Evolutionary conservation across 2,888 invertebrate genomes (phyloP).

Genomic region (Cryptus viduatorius): DNA sequence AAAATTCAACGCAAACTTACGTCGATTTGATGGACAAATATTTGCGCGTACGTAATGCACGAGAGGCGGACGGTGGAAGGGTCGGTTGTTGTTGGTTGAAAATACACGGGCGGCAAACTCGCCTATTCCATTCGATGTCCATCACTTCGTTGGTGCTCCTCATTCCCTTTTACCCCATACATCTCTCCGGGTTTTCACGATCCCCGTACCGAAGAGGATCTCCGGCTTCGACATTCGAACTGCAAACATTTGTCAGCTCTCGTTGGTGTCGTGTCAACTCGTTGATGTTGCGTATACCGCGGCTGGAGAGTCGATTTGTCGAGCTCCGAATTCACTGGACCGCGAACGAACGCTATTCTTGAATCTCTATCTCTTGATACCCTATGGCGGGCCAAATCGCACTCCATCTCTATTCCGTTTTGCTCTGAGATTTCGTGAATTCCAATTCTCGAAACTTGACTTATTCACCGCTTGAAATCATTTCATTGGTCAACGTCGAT

Average conservation of each 20-base stretch:
- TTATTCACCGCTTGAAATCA: background rate
- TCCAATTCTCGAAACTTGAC: background rate
- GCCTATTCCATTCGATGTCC: background rate
- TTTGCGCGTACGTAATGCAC: background rate
- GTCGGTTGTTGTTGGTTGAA: conserved; percentile 4
- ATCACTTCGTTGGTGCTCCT: background rate
- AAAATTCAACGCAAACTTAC: conserved; percentile 12
- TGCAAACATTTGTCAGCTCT: conserved; percentile 52
- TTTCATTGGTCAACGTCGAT: conserved; percentile 8
- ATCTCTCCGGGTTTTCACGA: conserved; percentile 20
- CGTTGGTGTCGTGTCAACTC: conserved; percentile 42
- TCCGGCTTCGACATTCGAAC: conserved; percentile 32
- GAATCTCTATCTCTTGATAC: conserved; percentile 21
- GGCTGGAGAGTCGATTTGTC: conserved; percentile 41
- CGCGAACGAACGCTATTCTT: conserved; percentile 37
- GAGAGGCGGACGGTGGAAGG: background rate
- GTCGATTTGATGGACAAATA: background rate
- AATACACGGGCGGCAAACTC: background rate
- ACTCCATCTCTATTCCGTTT: conserved; percentile 13
- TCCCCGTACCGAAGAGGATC: conserved; percentile 20
- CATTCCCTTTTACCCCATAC: conserved; percentile 10
- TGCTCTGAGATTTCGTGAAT: background rate
- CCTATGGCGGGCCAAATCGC: conserved; percentile 11
- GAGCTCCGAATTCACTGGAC: conserved; percentile 37
- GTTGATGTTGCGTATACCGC: conserved; percentile 41